phyloP scores from a whole-genome alignment of 1,140 invertebrate genomes.

The Caenorhabditis briggsae region DNA sequence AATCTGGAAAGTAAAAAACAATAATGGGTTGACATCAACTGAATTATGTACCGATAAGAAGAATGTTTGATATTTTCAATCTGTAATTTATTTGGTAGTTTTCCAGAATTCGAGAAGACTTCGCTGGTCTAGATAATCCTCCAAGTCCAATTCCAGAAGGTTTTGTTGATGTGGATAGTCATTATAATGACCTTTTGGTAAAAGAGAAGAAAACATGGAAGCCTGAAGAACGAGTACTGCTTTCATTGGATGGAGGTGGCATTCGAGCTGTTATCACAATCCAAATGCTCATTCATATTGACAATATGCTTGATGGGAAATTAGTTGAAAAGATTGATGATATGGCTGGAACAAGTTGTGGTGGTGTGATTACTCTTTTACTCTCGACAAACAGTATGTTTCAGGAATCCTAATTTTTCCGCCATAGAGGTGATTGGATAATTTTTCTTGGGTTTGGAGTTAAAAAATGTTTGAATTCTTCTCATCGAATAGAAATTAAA shows the following conservation, averaged over 20 bases:
- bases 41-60: conserved; percentile 41
- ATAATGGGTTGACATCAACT: conserved; percentile 1
- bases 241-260: conserved; percentile 47
- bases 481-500: no score
- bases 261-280: conserved; percentile 51
- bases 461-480: no score
- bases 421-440: no score
- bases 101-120: conserved; percentile 40
- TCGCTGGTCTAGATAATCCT: conserved; percentile 13
- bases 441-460: no score
- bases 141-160: conserved; percentile 29
- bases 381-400: conserved; percentile 14
- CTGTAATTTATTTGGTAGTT: not conserved
- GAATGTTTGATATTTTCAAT: not conserved
- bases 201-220: conserved; percentile 46
- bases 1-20: conserved; percentile 43
- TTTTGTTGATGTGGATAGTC: conserved; percentile 25
- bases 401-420: not conserved
- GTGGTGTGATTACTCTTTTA: conserved; percentile 53
- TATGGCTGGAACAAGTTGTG: conserved; percentile 60
- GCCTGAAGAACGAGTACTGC: conserved; percentile 9
- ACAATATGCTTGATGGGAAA: conserved; percentile 33
- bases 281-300: conserved; percentile 50
- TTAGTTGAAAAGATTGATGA: conserved; percentile 58
- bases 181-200: conserved; percentile 1